A percentile compares a stretch with the other conserved stretches of the same genome.
phyloP scores from a whole-genome alignment of 2,113 vertebrate species.

The Clarias gariepinus region DNA sequence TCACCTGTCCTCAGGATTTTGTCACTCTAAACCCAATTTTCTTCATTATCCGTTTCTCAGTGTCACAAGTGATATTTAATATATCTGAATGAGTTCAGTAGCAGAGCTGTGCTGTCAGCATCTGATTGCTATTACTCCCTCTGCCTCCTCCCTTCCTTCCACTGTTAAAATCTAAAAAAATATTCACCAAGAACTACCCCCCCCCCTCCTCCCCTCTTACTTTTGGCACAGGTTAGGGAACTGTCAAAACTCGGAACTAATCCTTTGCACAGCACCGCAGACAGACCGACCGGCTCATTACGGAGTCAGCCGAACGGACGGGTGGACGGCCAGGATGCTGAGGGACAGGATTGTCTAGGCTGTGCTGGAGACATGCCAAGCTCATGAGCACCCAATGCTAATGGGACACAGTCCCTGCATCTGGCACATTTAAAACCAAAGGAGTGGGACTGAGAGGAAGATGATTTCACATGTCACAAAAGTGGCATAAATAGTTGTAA shows the following conservation, averaged over 20 bases:
- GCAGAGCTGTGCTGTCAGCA: slow-evolving; percentile 44
- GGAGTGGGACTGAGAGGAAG: slow-evolving; percentile 47
- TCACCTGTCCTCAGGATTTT: slow-evolving; percentile 8
- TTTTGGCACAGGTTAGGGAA: slow-evolving; percentile 37
- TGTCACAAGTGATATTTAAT: slow-evolving; percentile 39
- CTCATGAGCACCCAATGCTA: slow-evolving; percentile 38
- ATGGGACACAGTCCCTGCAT: slow-evolving; percentile 42
- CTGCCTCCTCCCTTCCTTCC: slow-evolving; percentile 32
- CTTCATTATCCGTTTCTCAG: slow-evolving; percentile 27
- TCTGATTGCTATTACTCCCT: slow-evolving; percentile 52
- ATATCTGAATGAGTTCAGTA: slow-evolving; percentile 41
- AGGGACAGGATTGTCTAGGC: slow-evolving; percentile 49
- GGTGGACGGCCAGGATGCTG: slow-evolving; percentile 32
- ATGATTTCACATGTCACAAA: slow-evolving; percentile 34
- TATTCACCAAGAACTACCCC: slow-evolving; percentile 22
- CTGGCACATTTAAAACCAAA: slow-evolving; percentile 51
- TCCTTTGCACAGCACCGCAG: slow-evolving; percentile 47
- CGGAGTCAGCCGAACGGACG: slow-evolving; percentile 42
- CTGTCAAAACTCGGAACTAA: slow-evolving; percentile 54
- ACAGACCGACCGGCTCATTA: slow-evolving; percentile 42
- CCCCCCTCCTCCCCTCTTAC: neutral
- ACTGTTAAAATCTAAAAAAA: slow-evolving; percentile 47
- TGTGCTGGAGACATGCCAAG: slow-evolving; percentile 54
- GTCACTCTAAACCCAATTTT: slow-evolving; percentile 9
- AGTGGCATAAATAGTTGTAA: slow-evolving; percentile 39